A percentile compares a stretch with the other conserved stretches of the same genome.
Conservation (phyloP, 2,797 vertebrate genomes). For the Discoglossus pictus region DNA sequence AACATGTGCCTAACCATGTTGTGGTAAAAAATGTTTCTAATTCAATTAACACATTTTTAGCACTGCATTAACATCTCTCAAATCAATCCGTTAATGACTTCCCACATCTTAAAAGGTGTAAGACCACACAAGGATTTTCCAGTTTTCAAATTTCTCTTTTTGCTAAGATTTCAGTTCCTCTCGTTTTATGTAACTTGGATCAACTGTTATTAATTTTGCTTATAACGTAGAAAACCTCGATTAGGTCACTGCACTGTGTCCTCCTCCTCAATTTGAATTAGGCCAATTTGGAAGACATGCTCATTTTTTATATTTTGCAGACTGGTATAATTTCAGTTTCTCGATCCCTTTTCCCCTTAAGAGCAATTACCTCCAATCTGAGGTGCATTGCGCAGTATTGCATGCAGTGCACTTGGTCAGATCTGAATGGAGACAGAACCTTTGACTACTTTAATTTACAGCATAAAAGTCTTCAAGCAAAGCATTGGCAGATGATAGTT, state of each 20-base stretch:
- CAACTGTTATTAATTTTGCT: constrained; percentile 24
- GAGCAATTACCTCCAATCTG: constrained; percentile 31
- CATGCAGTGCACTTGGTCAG: constrained; percentile 15
- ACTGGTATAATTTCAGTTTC: constrained; percentile 42
- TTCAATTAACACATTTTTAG: no score
- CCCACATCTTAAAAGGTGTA: no score
- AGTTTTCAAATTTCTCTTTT: no score
- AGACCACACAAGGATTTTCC: no score
- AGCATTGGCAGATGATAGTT: neutral
- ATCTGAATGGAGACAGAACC: constrained; percentile 17
- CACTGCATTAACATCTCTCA: no score
- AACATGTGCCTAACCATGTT: no score
- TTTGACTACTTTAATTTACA: constrained; percentile 27
- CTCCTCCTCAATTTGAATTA: constrained; percentile 36
- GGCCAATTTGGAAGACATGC: constrained; percentile 10
- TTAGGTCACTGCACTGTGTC: constrained; percentile 16
- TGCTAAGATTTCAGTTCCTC: neutral
- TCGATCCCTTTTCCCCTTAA: constrained; percentile 32
- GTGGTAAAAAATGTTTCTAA: no score
- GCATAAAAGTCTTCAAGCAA: constrained; percentile 16
- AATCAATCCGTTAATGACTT: no score
- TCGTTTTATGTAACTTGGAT: constrained; percentile 1
- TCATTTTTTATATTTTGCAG: constrained; percentile 32
- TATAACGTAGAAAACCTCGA: constrained; percentile 13
- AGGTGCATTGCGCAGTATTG: constrained; percentile 38